Base-by-base conservation (phyloP, 1,140 invertebrate genomes). In the Anagrus nilaparvatae region DNA sequence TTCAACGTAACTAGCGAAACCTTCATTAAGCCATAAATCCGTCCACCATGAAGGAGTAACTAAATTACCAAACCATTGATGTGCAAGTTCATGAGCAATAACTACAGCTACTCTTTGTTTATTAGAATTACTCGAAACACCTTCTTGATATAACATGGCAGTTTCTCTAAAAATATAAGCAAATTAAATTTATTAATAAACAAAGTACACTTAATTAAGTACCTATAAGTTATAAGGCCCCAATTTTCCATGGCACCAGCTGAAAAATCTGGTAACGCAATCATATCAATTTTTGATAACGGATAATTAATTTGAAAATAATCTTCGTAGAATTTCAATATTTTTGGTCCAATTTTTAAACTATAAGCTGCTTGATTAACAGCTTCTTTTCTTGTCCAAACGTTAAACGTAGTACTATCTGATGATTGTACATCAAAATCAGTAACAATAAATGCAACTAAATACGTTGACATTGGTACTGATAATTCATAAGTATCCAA, bases 201-300 rank as follows among this genome's bases (percentile, higher is more conserved):
- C 8, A n/a, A 25, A 41, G 19, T 45, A 46, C 8, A 12, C 38
- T 32, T 39, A 19, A 13, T 32, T 21, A 6, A 4, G 40, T 59
- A 82, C 87, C 83, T 78, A 64, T 87, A 97, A 2, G 87, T 95
- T n/a, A 96, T 79, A 0, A 95, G 60, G 3, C 85, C 85, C 84
- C 84, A 88, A 59, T 89, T 89, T 57, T 89, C 86, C 86, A 89
- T 90, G 2, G 85, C 93, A 0, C 87, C 91, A n/a, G 87, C 84
- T 33, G 78, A 76, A 55, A 96, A 96, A 65, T 97, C 90, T 0
- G 93, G 90, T 33, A 97, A 63, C 0, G 91, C 92, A 3, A 94
- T 77, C 74, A 94, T 84, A 64, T 89, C 84, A 37, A 86, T 82
- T 62, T 90, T 90, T 2, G 82, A 80, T 29, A 89, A 52, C 0